These are phyloP conservation scores for Suricata suricatta DNA, from an alignment of 2,113 vertebrate species.

Conservation along the genomic window DNA sequence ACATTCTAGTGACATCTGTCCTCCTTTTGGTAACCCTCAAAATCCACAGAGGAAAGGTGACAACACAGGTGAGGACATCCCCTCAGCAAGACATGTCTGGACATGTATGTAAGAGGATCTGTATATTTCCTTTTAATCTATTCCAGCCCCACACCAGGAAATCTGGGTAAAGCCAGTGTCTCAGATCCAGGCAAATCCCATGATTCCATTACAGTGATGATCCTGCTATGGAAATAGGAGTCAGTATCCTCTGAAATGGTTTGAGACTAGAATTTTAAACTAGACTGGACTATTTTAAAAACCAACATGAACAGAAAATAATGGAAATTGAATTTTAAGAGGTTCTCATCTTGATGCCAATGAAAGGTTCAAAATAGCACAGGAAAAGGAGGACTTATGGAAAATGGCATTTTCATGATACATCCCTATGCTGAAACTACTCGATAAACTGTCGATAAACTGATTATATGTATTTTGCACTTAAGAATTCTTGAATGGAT, in stretches of 20 bases:
- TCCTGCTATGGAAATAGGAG: background rate
- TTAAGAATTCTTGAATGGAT: background rate
- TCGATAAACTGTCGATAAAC: background rate
- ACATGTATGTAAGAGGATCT: rapidly evolving
- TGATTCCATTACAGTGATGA: background rate
- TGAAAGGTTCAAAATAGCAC: background rate
- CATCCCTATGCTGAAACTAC: background rate
- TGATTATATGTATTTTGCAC: background rate
- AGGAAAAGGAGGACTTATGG: background rate
- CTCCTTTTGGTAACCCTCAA: background rate
- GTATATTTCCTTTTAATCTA: background rate
- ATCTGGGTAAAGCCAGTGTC: rapidly evolving
- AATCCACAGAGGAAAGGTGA: background rate
- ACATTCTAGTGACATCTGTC: background rate
- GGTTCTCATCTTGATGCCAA: background rate
- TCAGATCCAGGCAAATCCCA: background rate
- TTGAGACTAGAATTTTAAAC: background rate
- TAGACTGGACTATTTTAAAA: background rate
- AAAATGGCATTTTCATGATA: background rate
- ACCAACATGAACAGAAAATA: background rate
- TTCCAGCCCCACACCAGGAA: background rate
- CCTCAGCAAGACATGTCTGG: background rate
- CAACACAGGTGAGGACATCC: background rate
- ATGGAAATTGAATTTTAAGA: background rate
- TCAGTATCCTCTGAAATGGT: background rate